phyloP scores from a whole-genome alignment of 2,888 invertebrate genomes.

The Campoplex nolae region DNA sequence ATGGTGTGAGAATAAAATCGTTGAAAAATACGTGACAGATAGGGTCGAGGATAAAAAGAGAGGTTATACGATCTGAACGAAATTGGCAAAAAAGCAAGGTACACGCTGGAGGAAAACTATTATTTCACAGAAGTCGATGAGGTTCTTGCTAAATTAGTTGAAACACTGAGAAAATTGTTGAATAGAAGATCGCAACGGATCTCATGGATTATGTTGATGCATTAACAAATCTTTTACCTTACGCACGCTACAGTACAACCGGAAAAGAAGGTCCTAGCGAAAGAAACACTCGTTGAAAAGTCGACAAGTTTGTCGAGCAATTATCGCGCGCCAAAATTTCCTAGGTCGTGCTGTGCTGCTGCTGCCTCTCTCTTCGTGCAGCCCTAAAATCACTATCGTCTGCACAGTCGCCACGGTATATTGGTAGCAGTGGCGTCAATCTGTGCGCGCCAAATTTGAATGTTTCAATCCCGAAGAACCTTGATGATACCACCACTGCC shows the following conservation, averaged over 20 bases:
- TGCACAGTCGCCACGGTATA: background rate
- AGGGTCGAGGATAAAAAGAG: constrained; percentile 33
- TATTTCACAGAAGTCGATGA: constrained; percentile 34
- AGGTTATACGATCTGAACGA: constrained; percentile 64
- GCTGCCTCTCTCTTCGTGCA: too few species aligned
- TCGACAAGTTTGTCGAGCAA: constrained; percentile 34
- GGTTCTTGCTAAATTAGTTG: constrained; percentile 16
- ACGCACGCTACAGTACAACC: constrained; percentile 77
- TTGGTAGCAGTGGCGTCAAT: background rate
- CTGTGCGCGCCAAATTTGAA: background rate
- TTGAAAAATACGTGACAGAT: constrained; percentile 17
- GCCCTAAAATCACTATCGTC: background rate
- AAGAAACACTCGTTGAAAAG: constrained; percentile 53
- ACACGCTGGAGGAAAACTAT: constrained; percentile 61
- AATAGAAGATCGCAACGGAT: constrained; percentile 71
- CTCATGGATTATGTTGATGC: constrained; percentile 72
- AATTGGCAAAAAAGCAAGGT: constrained; percentile 66
- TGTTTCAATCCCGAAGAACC: background rate
- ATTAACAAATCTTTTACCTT: constrained; percentile 77
- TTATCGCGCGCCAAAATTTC: constrained; percentile 7
- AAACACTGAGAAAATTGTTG: constrained; percentile 50
- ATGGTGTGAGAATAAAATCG: background rate
- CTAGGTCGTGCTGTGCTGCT: background rate
- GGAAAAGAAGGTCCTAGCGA: constrained; percentile 76
- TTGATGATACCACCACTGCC: too few species aligned